Conservation (phyloP, 2,797 vertebrate genomes). For the Hephaestus fuliginosus region DNA sequence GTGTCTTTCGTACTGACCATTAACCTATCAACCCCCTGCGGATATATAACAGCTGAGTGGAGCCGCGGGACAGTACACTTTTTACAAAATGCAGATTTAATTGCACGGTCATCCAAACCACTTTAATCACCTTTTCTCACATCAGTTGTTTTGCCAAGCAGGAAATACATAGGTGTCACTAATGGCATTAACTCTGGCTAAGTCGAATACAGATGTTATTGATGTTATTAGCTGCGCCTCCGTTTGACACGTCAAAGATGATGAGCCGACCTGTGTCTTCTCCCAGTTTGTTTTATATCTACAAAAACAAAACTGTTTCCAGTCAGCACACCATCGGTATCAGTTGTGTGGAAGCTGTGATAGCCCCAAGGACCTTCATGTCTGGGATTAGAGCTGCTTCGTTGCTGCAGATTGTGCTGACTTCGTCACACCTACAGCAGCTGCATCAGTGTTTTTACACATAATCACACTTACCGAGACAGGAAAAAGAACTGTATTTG, state of each 20-base stretch:
- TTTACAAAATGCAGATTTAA: slow-evolving; percentile 25
- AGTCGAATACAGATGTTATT: neutral
- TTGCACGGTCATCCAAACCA: neutral
- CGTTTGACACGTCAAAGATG: neutral
- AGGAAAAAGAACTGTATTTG: slow-evolving; percentile 25
- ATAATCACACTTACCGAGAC: slow-evolving; percentile 50
- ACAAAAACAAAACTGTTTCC: neutral
- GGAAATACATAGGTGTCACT: slow-evolving; percentile 5
- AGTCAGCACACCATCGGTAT: slow-evolving; percentile 24
- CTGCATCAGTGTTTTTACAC: slow-evolving; percentile 51
- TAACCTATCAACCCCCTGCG: slow-evolving; percentile 24
- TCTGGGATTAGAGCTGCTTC: slow-evolving; percentile 43
- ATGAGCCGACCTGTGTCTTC: neutral
- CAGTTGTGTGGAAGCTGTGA: slow-evolving; percentile 15
- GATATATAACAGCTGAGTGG: slow-evolving; percentile 9
- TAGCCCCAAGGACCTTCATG: neutral
- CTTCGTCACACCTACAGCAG: slow-evolving; percentile 43
- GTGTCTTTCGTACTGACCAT: slow-evolving; percentile 26
- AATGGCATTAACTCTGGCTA: neutral
- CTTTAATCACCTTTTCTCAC: neutral
- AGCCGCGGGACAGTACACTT: neutral
- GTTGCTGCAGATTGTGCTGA: slow-evolving; percentile 20
- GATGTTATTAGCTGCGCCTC: neutral
- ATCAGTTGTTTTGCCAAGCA: neutral
- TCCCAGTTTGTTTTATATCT: neutral